Percentiles rank a stretch among this genome's conserved stretches.
These are phyloP conservation scores for Apodemus agrarius DNA, from an alignment of 2,797 vertebrate genomes.

Conservation along the genomic window DNA sequence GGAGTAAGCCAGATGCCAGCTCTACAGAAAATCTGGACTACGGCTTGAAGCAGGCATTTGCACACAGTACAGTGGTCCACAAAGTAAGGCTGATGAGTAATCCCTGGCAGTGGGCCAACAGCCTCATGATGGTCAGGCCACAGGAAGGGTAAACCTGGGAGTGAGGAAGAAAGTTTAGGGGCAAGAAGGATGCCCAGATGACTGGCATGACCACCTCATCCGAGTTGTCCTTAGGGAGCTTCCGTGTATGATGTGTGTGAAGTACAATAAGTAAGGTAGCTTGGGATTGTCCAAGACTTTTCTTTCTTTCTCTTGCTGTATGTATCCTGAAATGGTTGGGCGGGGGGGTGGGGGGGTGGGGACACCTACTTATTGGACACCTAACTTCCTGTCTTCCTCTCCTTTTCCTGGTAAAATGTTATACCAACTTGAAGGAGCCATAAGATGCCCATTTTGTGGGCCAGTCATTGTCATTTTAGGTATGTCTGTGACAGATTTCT, in stretches of 20 bases:
- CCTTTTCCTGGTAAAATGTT: not conserved
- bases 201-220: not conserved
- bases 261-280: not conserved
- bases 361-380: not conserved
- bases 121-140: not conserved
- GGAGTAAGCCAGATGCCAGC: not conserved
- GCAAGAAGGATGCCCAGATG: not conserved
- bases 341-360: too few species aligned
- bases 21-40: not conserved
- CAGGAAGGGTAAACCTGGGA: not conserved
- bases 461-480: not conserved
- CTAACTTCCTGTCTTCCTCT: not conserved
- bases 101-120: not conserved
- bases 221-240: not conserved
- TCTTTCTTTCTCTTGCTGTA: conserved; percentile 2
- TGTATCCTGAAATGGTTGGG: not conserved
- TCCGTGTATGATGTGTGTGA: not conserved
- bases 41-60: not conserved
- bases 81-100: not conserved
- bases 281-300: not conserved
- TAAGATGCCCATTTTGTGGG: not conserved
- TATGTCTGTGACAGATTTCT: not conserved
- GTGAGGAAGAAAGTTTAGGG: not conserved
- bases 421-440: not conserved
- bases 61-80: not conserved